Evolutionary conservation across 1,140 invertebrate species (phyloP).

Genomic region (Monochamus saltuarius): DNA sequence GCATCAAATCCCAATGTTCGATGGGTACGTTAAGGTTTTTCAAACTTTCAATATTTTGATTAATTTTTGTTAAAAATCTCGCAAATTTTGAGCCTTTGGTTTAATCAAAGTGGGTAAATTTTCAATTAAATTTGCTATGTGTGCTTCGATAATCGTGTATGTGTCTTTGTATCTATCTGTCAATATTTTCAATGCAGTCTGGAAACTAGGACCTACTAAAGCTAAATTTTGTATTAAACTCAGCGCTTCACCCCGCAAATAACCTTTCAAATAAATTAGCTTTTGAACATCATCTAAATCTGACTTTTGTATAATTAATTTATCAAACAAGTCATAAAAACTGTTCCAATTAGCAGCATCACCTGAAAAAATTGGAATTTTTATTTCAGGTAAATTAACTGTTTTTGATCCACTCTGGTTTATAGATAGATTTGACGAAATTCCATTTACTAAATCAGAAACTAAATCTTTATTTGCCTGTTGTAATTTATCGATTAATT

Average conservation of each 20-base stretch:
- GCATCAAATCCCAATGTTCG: not conserved
- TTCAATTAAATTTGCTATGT: slow-evolving; percentile 9
- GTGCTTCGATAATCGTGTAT: slow-evolving; percentile 7
- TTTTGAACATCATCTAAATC: not conserved
- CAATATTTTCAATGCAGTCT: slow-evolving; percentile 6
- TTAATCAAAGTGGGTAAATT: slow-evolving; percentile 3
- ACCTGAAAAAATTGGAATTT: slow-evolving; percentile 8
- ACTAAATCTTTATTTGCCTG: slow-evolving; percentile 4
- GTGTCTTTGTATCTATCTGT: slow-evolving; percentile 9
- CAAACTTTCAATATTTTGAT: slow-evolving; percentile 12
- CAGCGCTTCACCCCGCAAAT: slow-evolving; percentile 1
- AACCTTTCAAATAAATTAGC: slow-evolving; percentile 5
- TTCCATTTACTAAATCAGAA: slow-evolving; percentile 5
- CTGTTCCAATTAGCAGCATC: slow-evolving; percentile 3
- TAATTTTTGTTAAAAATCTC: slow-evolving; percentile 13
- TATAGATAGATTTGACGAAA: slow-evolving; percentile 4
- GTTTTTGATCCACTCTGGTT: not conserved
- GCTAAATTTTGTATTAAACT: slow-evolving; percentile 11
- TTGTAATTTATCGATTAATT: slow-evolving; percentile 7
- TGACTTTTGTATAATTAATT: not conserved
- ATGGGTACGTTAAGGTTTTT: slow-evolving; percentile 10
- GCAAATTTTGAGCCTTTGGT: slow-evolving; percentile 10
- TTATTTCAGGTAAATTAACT: slow-evolving; percentile 1
- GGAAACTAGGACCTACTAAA: slow-evolving; percentile 7
- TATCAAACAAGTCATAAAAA: slow-evolving; percentile 6